These are phyloP conservation scores for Pangasius sanitwongsei DNA, from an alignment of 2,797 vertebrate species.

Conservation along the genomic window DNA sequence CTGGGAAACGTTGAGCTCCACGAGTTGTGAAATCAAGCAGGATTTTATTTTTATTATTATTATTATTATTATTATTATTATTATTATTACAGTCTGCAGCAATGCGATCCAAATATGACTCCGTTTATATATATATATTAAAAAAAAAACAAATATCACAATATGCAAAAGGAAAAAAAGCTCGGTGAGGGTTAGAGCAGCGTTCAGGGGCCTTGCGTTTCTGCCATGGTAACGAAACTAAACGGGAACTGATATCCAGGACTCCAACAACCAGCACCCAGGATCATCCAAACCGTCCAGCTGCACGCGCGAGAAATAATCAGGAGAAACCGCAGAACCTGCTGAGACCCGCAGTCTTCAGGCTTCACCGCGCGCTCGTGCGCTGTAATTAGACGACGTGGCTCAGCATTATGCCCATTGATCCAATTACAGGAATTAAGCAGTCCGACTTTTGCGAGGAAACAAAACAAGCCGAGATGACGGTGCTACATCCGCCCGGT, in stretches of 20 bases:
- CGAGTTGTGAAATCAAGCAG: background rate
- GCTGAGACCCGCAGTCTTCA: background rate
- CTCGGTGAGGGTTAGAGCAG: background rate
- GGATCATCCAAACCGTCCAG: background rate
- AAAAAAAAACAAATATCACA: background rate
- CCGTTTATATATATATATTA: too few species aligned
- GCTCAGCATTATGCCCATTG: slow-evolving; percentile 71
- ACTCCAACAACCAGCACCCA: slow-evolving; percentile 18
- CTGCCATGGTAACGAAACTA: slow-evolving; percentile 55
- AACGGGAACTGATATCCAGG: slow-evolving; percentile 48
- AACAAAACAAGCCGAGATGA: background rate
- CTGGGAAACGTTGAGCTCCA: slow-evolving; percentile 1
- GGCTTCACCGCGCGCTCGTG: background rate
- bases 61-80: background rate
- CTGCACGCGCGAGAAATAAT: background rate
- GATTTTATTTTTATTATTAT: background rate
- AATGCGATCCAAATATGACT: background rate
- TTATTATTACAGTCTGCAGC: background rate
- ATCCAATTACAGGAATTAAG: slow-evolving; percentile 77
- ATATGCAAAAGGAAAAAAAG: background rate
- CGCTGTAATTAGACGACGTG: slow-evolving; percentile 49
- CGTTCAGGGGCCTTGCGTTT: slow-evolving; percentile 38
- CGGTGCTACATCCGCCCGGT: background rate
- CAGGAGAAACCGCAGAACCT: background rate
- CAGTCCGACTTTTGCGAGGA: slow-evolving; percentile 46